Evolutionary conservation across 2,888 invertebrate species (phyloP).

Genomic region (Agriopis marginaria): DNA sequence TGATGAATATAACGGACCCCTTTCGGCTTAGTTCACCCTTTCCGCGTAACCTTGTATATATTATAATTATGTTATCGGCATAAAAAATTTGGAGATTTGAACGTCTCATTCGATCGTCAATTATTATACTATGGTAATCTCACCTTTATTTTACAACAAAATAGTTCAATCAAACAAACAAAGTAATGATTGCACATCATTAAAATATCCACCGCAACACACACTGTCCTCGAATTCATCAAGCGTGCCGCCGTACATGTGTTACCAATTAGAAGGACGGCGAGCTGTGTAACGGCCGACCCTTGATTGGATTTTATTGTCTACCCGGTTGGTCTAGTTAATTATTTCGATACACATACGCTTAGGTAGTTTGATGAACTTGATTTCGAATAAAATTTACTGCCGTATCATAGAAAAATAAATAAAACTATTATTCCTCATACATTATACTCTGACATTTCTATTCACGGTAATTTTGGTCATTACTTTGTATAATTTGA

Average conservation of each 20-base stretch:
- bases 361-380: conserved; percentile 21
- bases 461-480: background rate
- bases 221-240: conserved; percentile 41
- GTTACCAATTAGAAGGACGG: conserved; percentile 78
- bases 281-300: conserved; percentile 62
- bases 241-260: conserved; percentile 59
- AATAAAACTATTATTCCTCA: no score
- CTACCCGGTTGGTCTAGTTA: conserved; percentile 73
- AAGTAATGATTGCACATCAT: conserved; percentile 16
- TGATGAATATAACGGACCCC: no score
- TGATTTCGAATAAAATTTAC: conserved; percentile 7
- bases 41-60: no score
- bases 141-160: background rate
- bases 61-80: no score
- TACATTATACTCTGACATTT: background rate
- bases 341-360: conserved; percentile 47
- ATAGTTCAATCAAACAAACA: conserved; percentile 10
- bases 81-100: no score
- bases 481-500: background rate
- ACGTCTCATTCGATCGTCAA: no score
- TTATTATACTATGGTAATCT: background rate
- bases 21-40: no score
- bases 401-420: no score
- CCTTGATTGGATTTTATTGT: conserved; percentile 83
- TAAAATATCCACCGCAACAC: conserved; percentile 28